A percentile compares a stretch with the other conserved stretches of the same genome.
These are phyloP conservation scores for Sphaerophoria taeniata DNA, from an alignment of 2,888 invertebrate species.

Conservation along the genomic window DNA sequence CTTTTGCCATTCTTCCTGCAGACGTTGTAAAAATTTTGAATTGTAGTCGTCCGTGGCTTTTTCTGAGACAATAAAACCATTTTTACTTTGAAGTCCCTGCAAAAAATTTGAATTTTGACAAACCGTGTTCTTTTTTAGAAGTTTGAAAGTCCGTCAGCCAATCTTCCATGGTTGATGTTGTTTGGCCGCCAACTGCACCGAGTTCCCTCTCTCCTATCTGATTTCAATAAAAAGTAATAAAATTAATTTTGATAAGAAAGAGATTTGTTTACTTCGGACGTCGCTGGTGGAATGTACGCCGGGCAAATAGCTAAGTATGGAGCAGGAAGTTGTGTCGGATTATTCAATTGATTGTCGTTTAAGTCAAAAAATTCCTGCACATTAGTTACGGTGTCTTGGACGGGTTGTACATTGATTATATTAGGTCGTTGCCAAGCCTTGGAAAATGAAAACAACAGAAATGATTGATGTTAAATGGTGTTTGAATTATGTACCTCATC, in stretches of 20 bases:
- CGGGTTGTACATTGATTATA: conserved; percentile 78
- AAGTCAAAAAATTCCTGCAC: conserved; percentile 81
- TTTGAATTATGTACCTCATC: conserved; percentile 32
- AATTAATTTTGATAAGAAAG: conserved; percentile 35
- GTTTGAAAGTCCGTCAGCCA: conserved; percentile 84
- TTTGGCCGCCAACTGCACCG: conserved; percentile 81
- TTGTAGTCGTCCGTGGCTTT: conserved; percentile 86
- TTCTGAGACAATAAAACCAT: conserved; percentile 77
- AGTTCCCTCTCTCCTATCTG: conserved; percentile 83
- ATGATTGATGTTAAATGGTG: no score
- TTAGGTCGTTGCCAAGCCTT: conserved; percentile 75
- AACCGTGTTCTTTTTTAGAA: conserved; percentile 85
- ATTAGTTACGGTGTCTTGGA: conserved; percentile 77
- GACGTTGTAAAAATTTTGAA: conserved; percentile 85
- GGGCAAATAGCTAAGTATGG: conserved; percentile 76
- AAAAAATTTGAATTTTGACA: neutral
- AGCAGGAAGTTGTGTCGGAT: conserved; percentile 61
- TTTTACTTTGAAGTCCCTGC: neutral
- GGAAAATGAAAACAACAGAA: conserved; percentile 39
- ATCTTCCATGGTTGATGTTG: conserved; percentile 77
- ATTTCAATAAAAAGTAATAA: conserved; percentile 48
- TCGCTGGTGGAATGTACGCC: conserved; percentile 62
- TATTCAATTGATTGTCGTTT: conserved; percentile 73
- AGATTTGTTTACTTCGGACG: conserved; percentile 13
- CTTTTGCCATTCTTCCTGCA: conserved; percentile 91